Base-by-base conservation (phyloP, 2,113 vertebrate genomes). In the Halichoeres trimaculatus region DNA sequence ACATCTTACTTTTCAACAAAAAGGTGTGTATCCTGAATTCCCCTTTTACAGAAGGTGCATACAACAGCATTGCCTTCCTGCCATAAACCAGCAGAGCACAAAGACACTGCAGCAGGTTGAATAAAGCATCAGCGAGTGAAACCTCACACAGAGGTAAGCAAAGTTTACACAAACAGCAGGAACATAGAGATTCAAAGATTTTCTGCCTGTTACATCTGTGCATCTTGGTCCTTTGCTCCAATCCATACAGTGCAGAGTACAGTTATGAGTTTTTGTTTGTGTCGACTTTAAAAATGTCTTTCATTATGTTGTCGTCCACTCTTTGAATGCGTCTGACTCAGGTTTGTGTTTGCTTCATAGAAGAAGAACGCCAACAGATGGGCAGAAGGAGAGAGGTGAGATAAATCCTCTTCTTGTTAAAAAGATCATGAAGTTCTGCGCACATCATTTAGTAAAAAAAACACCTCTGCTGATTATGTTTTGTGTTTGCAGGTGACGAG, bases 401-500 rank as follows among this genome's bases (percentile, higher is more conserved):
- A 23, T 41, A 30, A 30, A 30, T 30, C 30, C 30, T 30, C 30
- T 30, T 30, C 30, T 30, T 30, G 6, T 30, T 30, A 30, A 30
- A 30, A 6, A 30, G 30, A 30, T 30, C 6, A 30, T 30, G 30
- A 30, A 6, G 30, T 30, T 30, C n/a, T n/a, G n/a, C n/a, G n/a
- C n/a, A n/a, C n/a, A n/a, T n/a, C n/a, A n/a, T n/a, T n/a, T n/a
- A n/a, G n/a, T n/a, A n/a, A n/a, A n/a, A 6, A 30, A 30, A 30
- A 3, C 30, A 30, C 30, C 6, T 30, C 30, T 30, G 30, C 30
- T 3, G 30, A 30, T 30, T 26, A 6, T 19, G 3, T 36, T 4
- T 63, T 73, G 45, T 68, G 26, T 81, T 12, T 78, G 11, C 52
- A 84, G 83, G 59, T 63, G 80, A 81, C 17, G 82, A 82, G 3